phyloP scores from a whole-genome alignment of 2,113 vertebrate species.

The Ammodramus savannarum region DNA sequence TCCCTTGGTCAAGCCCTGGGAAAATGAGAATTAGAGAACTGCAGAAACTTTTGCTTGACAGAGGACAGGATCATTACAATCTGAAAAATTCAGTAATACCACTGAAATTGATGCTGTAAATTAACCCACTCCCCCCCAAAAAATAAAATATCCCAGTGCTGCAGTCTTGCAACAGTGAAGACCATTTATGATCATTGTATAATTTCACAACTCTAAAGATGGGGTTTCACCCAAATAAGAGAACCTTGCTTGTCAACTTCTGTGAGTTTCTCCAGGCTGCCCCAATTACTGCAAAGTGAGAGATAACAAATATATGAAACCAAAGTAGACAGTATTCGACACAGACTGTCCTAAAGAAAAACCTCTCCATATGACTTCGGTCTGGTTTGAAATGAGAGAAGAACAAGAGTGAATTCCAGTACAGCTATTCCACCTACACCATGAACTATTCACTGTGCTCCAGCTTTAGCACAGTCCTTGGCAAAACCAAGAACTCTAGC shows the following conservation, averaged over 20 bases:
- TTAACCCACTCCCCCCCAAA: accelerated
- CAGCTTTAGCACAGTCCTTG: neutral
- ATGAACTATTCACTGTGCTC: neutral
- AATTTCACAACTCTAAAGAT: neutral
- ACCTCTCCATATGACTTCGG: neutral
- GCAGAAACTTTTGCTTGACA: neutral
- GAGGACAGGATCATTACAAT: neutral
- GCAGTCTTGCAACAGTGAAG: neutral
- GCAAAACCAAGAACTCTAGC: neutral
- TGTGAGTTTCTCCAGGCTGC: neutral
- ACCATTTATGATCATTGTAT: neutral
- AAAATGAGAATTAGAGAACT: neutral
- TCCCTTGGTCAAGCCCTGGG: neutral
- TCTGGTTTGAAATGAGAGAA: neutral
- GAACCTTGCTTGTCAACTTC: neutral
- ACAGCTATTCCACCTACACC: neutral
- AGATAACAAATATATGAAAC: neutral
- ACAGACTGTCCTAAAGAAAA: neutral
- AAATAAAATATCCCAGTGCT: neutral
- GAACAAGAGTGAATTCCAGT: neutral
- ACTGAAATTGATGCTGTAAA: neutral
- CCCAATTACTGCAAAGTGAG: neutral
- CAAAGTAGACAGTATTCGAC: neutral
- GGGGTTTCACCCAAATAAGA: neutral
- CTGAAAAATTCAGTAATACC: neutral